Conservation (phyloP, 1,140 invertebrate species). For the Atta texana region DNA sequence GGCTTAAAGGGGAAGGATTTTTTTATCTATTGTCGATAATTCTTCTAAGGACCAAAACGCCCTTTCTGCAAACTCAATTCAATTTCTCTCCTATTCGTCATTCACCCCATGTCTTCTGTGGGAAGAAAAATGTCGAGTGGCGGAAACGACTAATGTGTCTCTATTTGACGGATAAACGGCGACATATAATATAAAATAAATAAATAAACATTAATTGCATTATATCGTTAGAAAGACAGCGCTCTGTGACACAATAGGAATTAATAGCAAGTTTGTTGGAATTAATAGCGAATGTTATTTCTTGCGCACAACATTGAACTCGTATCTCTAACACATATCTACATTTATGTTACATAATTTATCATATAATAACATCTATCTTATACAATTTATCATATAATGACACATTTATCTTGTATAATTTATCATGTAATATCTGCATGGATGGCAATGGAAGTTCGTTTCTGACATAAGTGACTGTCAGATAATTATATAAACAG, state of each 20-base stretch:
- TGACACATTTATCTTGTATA: background rate
- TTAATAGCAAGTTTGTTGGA: background rate
- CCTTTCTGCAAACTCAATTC: constrained; percentile 62
- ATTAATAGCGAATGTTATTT: background rate
- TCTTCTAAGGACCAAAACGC: constrained; percentile 24
- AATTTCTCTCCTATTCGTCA: constrained; percentile 74
- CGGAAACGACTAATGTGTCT: constrained; percentile 34
- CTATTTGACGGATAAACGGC: constrained; percentile 23
- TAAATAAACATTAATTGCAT: background rate
- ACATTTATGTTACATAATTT: too few relatives aligned
- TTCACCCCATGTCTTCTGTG: constrained; percentile 2
- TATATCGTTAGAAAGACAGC: background rate
- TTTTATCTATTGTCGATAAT: constrained; percentile 36
- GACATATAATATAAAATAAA: background rate
- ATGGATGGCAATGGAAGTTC: background rate
- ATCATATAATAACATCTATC: too few relatives aligned
- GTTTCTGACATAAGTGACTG: background rate
- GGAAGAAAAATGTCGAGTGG: background rate
- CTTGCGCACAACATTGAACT: background rate
- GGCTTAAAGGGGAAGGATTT: constrained; percentile 27
- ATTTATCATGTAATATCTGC: constrained; percentile 11
- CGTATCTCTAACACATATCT: too few relatives aligned
- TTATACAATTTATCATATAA: too few relatives aligned
- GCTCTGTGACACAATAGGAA: background rate
- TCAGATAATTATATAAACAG: background rate